phyloP scores from a whole-genome alignment of 2,888 invertebrate species.

The Spodoptera picta region DNA sequence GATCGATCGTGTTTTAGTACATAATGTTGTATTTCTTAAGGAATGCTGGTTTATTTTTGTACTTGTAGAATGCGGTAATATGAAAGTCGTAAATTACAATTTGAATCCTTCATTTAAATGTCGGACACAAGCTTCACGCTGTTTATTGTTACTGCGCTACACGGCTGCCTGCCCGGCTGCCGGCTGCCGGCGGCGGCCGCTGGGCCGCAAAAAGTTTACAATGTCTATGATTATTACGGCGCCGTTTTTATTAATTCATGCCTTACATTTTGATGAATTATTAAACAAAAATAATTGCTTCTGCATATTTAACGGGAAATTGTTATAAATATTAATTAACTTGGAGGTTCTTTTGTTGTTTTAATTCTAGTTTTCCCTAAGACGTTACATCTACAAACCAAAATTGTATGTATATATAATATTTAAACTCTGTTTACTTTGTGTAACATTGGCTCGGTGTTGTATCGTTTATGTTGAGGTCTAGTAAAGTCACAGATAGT shows the following conservation, averaged over 20 bases:
- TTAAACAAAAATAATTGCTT: constrained; percentile 21
- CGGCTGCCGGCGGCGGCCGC: no score
- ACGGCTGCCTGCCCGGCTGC: no score
- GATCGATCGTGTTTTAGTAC: background rate
- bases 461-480: no score
- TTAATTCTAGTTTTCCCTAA: constrained; percentile 7
- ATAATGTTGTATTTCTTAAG: no score
- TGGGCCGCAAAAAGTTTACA: background rate
- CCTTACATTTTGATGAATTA: constrained; percentile 18
- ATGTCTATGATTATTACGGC: background rate
- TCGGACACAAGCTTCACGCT: background rate
- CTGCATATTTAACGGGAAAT: constrained; percentile 5
- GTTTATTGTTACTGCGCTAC: no score
- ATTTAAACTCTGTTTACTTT: constrained; percentile 1
- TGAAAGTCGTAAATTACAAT: no score
- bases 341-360: constrained; percentile 1
- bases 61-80: no score
- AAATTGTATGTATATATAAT: background rate
- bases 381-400: constrained; percentile 3
- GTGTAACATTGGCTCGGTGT: no score
- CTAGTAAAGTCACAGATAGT: constrained; percentile 12
- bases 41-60: no score
- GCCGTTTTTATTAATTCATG: constrained; percentile 5
- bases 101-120: background rate
- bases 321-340: constrained; percentile 6